Base-by-base conservation (phyloP, 2,113 vertebrate species). In the Nerophis ophidion region DNA sequence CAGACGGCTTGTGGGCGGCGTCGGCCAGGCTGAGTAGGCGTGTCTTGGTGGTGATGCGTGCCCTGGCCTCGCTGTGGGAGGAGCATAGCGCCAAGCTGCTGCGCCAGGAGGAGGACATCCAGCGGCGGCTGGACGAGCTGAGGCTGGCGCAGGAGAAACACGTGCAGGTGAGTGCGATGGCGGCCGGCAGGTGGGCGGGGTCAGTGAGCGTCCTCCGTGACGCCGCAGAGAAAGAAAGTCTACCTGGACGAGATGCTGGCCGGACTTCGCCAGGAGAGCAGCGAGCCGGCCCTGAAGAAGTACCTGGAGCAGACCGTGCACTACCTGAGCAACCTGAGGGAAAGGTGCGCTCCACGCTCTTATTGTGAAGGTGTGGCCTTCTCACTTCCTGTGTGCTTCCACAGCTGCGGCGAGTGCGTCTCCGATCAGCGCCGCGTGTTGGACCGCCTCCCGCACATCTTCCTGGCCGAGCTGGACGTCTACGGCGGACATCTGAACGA, bases 401-500 rank as follows among this genome's bases (percentile, higher is more conserved):
- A 36, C 72, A 93, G 92, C 54, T 90, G 71, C 67, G 59, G 80
- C 5, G 15, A 12, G 15, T 48, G 48, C 14, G 47, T 74, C 14
- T 64, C 58, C 48, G 67, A 79, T 65, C 60, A 65, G 47, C 82
- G 49, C 40, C 45, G 58, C 19, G 40, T 82, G 48, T 58, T 82
- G 61, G 75, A 78, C 2, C 12, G 42, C 48, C 91, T 91, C 66
- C 91, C 91, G 3, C 71, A 74, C 8, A 48, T 72, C 67, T 4
- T 88, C 17, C 48, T 86, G 60, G 66, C 64, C 46, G 87, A 93
- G 52, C 17, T 93, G 34, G 40, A 82, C 61, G 63, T 70, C 54
- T 95, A 93, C 19, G 93, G 90, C 63, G 19, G 12, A 19, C 75
- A 85, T 49, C 19, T 94, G 67, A 89, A 84, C 73, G 85, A 74